Evolutionary conservation across 2,113 vertebrate species (phyloP).

Genomic region (Astatoreochromis straeleni): DNA sequence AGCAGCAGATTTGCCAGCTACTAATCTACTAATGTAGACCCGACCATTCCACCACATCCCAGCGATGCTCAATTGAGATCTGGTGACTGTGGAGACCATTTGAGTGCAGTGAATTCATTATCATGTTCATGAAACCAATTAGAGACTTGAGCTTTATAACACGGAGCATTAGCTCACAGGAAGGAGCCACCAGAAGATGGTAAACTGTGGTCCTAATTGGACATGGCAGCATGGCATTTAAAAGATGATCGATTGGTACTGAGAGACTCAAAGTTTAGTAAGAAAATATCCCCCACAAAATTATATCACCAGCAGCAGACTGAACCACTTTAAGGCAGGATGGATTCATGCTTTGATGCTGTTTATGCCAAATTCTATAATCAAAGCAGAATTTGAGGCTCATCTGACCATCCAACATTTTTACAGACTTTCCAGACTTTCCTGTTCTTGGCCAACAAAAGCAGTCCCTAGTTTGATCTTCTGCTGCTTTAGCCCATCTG

Average conservation of each 20-base stretch:
- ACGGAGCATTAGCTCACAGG: background rate
- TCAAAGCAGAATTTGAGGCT: background rate
- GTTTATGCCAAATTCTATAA: background rate
- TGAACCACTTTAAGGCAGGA: background rate
- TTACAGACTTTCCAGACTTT: background rate
- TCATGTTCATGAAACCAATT: background rate
- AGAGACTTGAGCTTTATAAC: background rate
- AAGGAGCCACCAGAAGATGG: background rate
- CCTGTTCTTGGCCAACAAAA: background rate
- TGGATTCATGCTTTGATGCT: background rate
- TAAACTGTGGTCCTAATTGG: background rate
- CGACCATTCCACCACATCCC: background rate
- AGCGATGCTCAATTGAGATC: background rate
- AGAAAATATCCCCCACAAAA: background rate
- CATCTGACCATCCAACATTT: background rate
- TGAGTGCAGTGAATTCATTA: background rate
- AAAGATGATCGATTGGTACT: background rate
- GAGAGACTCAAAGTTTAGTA: background rate
- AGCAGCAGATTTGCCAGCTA: background rate
- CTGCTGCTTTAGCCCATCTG: background rate
- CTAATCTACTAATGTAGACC: background rate
- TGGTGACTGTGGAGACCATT: background rate
- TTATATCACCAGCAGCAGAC: background rate
- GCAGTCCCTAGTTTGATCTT: background rate
- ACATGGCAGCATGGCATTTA: background rate